phyloP scores from a whole-genome alignment of 30 jellyfish, hydroid and myxozoan species.

The Hydractinia echinata region DNA sequence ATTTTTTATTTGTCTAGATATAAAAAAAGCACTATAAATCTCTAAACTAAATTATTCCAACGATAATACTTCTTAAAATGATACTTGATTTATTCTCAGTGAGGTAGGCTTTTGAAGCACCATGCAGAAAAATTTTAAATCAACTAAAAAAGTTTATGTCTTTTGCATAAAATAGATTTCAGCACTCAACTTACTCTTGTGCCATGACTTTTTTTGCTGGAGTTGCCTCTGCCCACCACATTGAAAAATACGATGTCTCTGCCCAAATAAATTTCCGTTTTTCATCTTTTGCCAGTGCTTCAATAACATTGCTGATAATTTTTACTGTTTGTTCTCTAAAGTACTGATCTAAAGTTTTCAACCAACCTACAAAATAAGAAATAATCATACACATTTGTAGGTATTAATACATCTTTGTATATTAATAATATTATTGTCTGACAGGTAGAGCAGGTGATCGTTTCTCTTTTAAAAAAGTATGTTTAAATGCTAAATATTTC shows the following conservation, averaged over 20 bases:
- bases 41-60: not conserved
- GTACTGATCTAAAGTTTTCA: slow-evolving; percentile 72
- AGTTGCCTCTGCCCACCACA: slow-evolving; percentile 88
- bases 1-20: slow-evolving; percentile 50
- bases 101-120: not conserved
- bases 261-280: slow-evolving; percentile 91
- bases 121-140: not conserved
- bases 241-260: slow-evolving; percentile 76
- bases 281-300: slow-evolving; percentile 62
- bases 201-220: slow-evolving; percentile 53
- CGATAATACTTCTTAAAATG: not conserved
- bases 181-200: slow-evolving; percentile 47
- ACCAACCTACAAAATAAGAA: slow-evolving; percentile 54
- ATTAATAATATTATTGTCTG: not conserved
- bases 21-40: no score
- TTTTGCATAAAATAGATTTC: not conserved
- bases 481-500: no score
- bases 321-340: slow-evolving; percentile 74
- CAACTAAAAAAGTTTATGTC: not conserved
- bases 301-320: slow-evolving; percentile 63
- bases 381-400: not conserved
- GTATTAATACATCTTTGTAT: not conserved
- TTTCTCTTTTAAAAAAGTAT: no score
- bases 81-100: not conserved
- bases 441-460: not conserved